These are phyloP conservation scores for Ferrisia virgata DNA, from an alignment of 2,888 invertebrate species.

Conservation along the genomic window DNA sequence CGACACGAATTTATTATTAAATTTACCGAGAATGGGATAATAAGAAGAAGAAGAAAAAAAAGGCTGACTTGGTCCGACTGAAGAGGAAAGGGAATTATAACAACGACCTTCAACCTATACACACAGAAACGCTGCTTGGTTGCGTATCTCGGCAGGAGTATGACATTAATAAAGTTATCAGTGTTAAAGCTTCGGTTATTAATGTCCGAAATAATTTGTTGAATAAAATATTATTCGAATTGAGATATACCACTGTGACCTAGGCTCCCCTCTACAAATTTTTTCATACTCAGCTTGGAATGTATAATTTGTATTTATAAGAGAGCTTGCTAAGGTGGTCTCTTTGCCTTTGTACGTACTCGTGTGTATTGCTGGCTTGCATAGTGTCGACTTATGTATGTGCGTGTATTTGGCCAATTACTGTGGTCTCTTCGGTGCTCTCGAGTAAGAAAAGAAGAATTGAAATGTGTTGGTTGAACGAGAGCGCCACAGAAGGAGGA, in stretches of 20 bases:
- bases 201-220: constrained; percentile 15
- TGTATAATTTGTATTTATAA: too few relatives aligned
- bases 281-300: too few relatives aligned
- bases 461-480: too few relatives aligned
- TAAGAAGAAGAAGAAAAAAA: not conserved
- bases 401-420: too few relatives aligned
- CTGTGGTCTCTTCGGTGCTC: too few relatives aligned
- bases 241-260: not conserved
- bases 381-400: too few relatives aligned
- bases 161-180: constrained; percentile 19
- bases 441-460: too few relatives aligned
- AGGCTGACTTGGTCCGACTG: not conserved
- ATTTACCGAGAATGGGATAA: not conserved
- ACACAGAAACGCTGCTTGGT: not conserved
- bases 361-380: too few relatives aligned
- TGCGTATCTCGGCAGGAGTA: constrained; percentile 14
- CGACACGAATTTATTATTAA: not conserved
- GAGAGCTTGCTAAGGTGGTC: too few relatives aligned
- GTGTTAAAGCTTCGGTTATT: constrained; percentile 25
- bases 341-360: too few relatives aligned
- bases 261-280: too few relatives aligned
- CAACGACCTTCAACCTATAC: constrained; percentile 2
- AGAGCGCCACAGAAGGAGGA: too few relatives aligned
- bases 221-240: constrained; percentile 10
- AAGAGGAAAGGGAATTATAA: not conserved